Conservation (phyloP, 2,113 vertebrate genomes). For the Parus major region DNA sequence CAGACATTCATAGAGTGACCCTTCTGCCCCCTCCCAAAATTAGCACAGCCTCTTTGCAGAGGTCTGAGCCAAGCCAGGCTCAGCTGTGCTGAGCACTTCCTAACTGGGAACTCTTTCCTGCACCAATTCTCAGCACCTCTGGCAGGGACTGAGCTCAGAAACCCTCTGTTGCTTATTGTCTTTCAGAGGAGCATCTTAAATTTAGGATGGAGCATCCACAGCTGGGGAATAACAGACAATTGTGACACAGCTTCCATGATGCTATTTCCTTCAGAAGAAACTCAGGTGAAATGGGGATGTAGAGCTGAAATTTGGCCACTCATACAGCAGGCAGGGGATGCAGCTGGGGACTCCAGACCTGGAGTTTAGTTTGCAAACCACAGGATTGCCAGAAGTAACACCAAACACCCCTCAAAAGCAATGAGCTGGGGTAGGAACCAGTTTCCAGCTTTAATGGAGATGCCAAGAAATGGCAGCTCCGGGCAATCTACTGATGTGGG, state of each 20-base stretch:
- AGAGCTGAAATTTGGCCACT: background rate
- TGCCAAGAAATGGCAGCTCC: background rate
- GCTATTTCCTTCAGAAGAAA: background rate
- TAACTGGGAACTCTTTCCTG: constrained; percentile 32
- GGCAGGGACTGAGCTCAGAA: background rate
- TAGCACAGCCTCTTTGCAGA: constrained; percentile 1
- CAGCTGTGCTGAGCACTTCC: constrained; percentile 37
- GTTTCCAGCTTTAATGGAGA: background rate
- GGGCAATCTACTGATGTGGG: background rate
- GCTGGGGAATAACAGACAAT: background rate
- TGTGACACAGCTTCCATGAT: background rate
- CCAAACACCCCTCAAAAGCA: background rate
- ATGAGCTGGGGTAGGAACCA: background rate
- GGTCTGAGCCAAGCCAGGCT: constrained; percentile 23
- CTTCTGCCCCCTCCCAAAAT: constrained; percentile 48
- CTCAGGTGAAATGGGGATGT: background rate
- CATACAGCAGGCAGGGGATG: background rate
- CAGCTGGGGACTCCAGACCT: background rate
- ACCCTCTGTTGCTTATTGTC: background rate
- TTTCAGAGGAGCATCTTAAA: background rate
- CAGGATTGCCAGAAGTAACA: background rate
- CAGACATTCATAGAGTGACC: constrained; percentile 30
- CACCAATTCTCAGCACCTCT: constrained; percentile 41
- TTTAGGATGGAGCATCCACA: background rate
- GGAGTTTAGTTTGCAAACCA: background rate